Conservation (phyloP, 2,113 vertebrate species). For the Mobula birostris region DNA sequence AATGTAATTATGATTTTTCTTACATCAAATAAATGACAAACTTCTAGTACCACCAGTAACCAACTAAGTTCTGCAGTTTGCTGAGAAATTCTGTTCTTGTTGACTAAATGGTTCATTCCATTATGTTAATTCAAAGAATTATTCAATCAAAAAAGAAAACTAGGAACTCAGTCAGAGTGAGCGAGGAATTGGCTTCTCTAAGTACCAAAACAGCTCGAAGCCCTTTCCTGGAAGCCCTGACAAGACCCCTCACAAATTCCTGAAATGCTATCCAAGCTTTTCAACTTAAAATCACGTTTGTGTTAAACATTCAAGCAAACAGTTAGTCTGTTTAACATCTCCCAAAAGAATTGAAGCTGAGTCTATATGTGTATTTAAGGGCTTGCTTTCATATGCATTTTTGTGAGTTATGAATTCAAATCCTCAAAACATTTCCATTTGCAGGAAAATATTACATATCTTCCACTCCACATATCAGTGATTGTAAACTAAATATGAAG, state of each 20-base stretch:
- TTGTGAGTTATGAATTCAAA: slow-evolving; percentile 1
- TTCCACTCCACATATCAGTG: not conserved
- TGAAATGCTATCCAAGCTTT: slow-evolving; percentile 21
- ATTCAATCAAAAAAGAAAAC: slow-evolving; percentile 17
- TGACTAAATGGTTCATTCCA: not conserved
- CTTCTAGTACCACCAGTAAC: not conserved
- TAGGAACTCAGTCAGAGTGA: not conserved
- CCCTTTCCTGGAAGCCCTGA: not conserved
- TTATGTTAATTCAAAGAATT: slow-evolving; percentile 8
- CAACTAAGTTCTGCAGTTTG: slow-evolving; percentile 14
- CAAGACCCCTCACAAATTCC: slow-evolving; percentile 34
- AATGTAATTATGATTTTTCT: not conserved
- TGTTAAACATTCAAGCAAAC: slow-evolving; percentile 8
- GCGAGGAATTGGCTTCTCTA: not conserved
- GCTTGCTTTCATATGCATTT: slow-evolving; percentile 17
- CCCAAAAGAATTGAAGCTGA: not conserved
- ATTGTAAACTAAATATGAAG: not conserved
- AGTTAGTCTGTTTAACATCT: not conserved
- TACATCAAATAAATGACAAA: slow-evolving; percentile 1
- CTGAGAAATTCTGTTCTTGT: slow-evolving; percentile 6
- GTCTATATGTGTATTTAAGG: not conserved
- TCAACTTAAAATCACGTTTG: slow-evolving; percentile 21
- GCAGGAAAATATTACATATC: not conserved
- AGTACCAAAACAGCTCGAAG: slow-evolving; percentile 23
- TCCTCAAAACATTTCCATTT: not conserved